Conservation (phyloP, 1,140 invertebrate genomes). For the Lamellibrachia luymesi region DNA sequence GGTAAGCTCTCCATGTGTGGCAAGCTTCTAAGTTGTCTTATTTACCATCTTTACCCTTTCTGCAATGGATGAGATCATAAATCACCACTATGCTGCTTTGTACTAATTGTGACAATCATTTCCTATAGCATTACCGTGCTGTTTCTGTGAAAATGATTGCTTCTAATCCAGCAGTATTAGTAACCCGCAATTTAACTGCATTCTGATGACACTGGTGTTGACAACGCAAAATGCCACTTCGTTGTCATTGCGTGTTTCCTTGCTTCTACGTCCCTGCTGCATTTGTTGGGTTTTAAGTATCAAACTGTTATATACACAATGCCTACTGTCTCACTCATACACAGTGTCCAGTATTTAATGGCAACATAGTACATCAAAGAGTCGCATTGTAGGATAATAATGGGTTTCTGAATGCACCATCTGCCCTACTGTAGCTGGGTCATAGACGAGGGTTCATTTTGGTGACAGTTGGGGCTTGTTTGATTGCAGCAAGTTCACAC, state of each 20-base stretch:
- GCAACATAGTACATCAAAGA: too few species aligned
- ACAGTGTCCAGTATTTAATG: not conserved
- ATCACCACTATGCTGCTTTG: not conserved
- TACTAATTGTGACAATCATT: not conserved
- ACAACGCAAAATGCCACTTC: not conserved
- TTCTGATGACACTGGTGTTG: not conserved
- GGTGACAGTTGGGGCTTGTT: not conserved
- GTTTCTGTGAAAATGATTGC: not conserved
- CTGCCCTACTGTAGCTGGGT: not conserved
- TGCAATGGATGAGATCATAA: not conserved
- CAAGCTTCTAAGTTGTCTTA: not conserved
- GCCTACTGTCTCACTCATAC: not conserved
- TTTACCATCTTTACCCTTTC: not conserved
- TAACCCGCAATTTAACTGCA: not conserved
- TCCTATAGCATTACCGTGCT: not conserved
- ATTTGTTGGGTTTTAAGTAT: not conserved
- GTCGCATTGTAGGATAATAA: not conserved
- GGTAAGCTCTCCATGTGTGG: not conserved
- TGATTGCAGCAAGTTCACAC: constrained; percentile 16
- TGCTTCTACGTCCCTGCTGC: not conserved
- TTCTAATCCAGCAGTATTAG: not conserved
- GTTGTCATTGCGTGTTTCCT: not conserved
- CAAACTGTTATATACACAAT: not conserved
- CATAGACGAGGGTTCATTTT: not conserved
- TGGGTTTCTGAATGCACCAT: not conserved